Base-by-base conservation (phyloP, 2,797 vertebrate genomes). In the Acipenser transmontanus region DNA sequence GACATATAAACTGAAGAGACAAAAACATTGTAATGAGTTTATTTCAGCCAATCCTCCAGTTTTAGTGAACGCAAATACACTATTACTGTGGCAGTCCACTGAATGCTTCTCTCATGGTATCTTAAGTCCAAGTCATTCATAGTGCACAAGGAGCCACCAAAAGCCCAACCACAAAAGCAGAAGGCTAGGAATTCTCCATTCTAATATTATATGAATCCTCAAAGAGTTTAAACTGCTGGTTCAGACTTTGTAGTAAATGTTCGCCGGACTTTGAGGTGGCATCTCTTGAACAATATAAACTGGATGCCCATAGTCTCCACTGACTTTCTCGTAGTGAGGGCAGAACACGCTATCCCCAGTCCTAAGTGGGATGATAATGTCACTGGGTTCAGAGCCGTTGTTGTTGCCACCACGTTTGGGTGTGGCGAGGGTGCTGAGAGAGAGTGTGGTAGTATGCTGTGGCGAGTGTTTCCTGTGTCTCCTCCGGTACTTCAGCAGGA, bases 281-380 rank as follows among this genome's bases (percentile, higher is more conserved):
- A 98, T 94, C 87, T 99, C 96, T 87, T 99, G 96, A 65, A 99
- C 96, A 70, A 99, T 97, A 86, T 98, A 99, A 77, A 98, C 95
- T 0, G 97, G 97, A 71, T 96, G 91, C 76, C 95, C 96, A 59
- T 99, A 99, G 82, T 99, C 95, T 2, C 92, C 89, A 72, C 95
- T 98, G 78, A 95, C 93, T 50, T 94, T 97, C 83, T 98, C 95
- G 64, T 98, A 99, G 82, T 99, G 97, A 4, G 93, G 95, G 71
- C 95, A 99, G 83, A 96, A 91, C 77, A 94, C 92, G 77, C 91
- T 92, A 82, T 98, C 97, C 62, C 95, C 94, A 74, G 92, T 87
- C 82, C 92, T 89, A 74, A 94, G 80, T 59, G 97, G 96, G 79
- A 98, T 97, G 77, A 95, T 95, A 69, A 94, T 90, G 75, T 98